Evolutionary conservation across 1,140 invertebrate genomes (phyloP).

Genomic region (Andrena cerasifolii): DNA sequence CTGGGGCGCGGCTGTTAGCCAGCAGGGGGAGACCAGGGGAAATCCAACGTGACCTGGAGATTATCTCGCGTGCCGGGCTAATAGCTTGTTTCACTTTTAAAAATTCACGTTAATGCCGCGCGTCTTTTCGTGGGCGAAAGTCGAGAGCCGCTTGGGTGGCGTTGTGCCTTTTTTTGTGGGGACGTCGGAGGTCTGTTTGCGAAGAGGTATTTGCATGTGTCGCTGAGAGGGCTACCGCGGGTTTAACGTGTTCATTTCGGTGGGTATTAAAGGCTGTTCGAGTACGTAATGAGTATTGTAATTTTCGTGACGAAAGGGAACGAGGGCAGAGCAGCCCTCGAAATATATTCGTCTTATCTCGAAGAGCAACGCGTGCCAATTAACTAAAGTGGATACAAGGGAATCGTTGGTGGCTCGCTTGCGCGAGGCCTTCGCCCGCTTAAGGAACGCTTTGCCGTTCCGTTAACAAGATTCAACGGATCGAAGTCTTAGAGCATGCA

Average conservation of each 20-base stretch:
- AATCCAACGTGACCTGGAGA: slow-evolving; percentile 15
- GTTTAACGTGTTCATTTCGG: too few relatives aligned
- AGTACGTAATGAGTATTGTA: too few relatives aligned
- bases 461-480: slow-evolving; percentile 17
- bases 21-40: slow-evolving; percentile 10
- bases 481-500: neutral
- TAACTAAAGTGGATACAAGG: slow-evolving; percentile 11
- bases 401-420: neutral
- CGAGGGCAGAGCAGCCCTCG: too few relatives aligned
- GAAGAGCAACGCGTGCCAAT: neutral
- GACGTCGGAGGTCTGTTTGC: too few relatives aligned
- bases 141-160: neutral
- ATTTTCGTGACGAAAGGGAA: neutral
- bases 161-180: too few relatives aligned
- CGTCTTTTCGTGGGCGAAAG: neutral
- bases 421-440: neutral
- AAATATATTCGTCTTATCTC: neutral
- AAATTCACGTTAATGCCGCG: slow-evolving; percentile 4
- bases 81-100: slow-evolving; percentile 7
- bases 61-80: slow-evolving; percentile 23
- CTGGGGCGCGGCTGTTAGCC: neutral
- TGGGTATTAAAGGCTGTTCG: too few relatives aligned
- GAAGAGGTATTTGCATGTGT: too few relatives aligned
- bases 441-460: slow-evolving; percentile 1
- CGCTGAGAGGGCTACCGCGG: too few relatives aligned